Evolutionary conservation across 2,113 vertebrate genomes (phyloP).

Genomic region (Nothobranchius kuhntae): DNA sequence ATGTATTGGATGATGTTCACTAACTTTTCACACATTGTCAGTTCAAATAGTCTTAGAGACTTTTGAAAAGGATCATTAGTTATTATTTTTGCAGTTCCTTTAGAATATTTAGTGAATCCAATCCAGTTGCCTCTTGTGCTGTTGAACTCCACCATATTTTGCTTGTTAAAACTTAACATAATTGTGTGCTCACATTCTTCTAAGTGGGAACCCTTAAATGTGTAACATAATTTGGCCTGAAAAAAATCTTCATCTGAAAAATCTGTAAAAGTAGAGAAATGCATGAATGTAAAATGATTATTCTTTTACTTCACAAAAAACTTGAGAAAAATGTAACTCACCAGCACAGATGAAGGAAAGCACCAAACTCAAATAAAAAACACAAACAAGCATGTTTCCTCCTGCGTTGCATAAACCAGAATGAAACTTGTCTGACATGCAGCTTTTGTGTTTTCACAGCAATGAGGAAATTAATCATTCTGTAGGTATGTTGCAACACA

Average conservation of each 20-base stretch:
- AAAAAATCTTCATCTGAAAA: slow-evolving; percentile 8
- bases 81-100: fast-evolving
- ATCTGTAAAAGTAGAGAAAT: slow-evolving; percentile 14
- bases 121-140: slow-evolving; percentile 39
- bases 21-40: neutral
- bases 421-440: too few species aligned
- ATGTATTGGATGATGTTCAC: fast-evolving
- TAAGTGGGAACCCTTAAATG: neutral
- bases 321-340: too few species aligned
- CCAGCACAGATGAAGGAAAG: too few species aligned
- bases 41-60: neutral
- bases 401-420: too few species aligned
- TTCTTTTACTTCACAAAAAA: too few species aligned
- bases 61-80: fast-evolving
- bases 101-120: neutral
- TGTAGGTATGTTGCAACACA: too few species aligned
- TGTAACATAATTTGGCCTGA: slow-evolving; percentile 14
- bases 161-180: neutral
- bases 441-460: too few species aligned
- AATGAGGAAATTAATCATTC: too few species aligned
- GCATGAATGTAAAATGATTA: too few species aligned
- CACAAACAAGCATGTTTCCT: too few species aligned
- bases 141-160: slow-evolving; percentile 29
- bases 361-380: too few species aligned
- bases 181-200: neutral